Evolutionary conservation across 2,113 vertebrate genomes (phyloP).

Genomic region (Istiophorus platypterus): DNA sequence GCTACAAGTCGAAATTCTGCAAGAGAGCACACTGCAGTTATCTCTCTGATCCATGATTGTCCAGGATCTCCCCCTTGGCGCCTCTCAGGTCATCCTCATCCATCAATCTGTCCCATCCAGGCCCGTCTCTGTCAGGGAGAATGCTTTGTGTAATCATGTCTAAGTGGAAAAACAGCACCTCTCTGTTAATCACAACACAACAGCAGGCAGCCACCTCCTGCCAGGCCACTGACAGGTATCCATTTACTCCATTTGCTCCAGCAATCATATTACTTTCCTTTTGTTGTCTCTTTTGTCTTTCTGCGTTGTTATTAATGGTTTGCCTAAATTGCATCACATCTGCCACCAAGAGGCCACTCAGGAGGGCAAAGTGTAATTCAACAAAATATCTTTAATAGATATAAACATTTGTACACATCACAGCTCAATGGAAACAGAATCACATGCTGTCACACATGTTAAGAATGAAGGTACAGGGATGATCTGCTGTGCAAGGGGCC

Average conservation of each 20-base stretch:
- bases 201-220: slow-evolving; percentile 42
- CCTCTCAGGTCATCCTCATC: slow-evolving; percentile 46
- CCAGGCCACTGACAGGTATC: slow-evolving; percentile 40
- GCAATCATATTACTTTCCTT: neutral
- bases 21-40: slow-evolving; percentile 1
- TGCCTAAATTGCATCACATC: neutral
- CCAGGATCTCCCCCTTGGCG: neutral
- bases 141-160: slow-evolving; percentile 50
- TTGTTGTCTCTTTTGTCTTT: neutral
- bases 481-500: slow-evolving; percentile 47
- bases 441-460: slow-evolving; percentile 80
- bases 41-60: neutral
- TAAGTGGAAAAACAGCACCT: slow-evolving; percentile 61
- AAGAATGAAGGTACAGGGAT: slow-evolving; percentile 74
- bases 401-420: slow-evolving; percentile 84
- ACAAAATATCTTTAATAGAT: slow-evolving; percentile 87
- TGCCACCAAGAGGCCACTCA: slow-evolving; percentile 16
- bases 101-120: slow-evolving; percentile 41
- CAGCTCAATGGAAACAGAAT: slow-evolving; percentile 81
- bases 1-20: neutral
- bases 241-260: slow-evolving; percentile 42
- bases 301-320: neutral
- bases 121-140: slow-evolving; percentile 20
- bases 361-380: slow-evolving; percentile 63
- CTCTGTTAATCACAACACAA: slow-evolving; percentile 58